Conservation (phyloP, 2,113 vertebrate genomes). For the Prunella fulvescens region DNA sequence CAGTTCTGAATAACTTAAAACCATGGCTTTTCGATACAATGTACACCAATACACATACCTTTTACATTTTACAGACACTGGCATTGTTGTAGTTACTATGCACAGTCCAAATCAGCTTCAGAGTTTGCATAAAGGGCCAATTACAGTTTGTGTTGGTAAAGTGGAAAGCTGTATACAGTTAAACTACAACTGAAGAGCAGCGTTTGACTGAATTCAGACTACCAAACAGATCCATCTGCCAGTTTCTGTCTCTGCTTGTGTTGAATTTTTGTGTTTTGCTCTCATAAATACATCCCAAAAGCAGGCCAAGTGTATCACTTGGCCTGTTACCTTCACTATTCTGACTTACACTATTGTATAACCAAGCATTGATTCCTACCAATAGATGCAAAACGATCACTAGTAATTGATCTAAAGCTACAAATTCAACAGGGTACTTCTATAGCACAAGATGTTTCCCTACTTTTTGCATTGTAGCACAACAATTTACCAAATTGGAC, state of each 20-base stretch:
- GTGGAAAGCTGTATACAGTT: constrained; percentile 25
- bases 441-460: constrained; percentile 81
- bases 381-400: constrained; percentile 69
- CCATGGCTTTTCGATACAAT: constrained; percentile 57
- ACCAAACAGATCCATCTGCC: constrained; percentile 63
- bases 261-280: constrained; percentile 68
- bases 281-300: constrained; percentile 57
- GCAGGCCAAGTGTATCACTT: constrained; percentile 68
- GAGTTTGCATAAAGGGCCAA: constrained; percentile 54
- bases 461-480: constrained; percentile 75
- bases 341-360: constrained; percentile 68
- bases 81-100: constrained; percentile 73
- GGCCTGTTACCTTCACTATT: constrained; percentile 54
- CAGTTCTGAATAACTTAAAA: constrained; percentile 66
- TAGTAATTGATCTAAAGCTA: constrained; percentile 74
- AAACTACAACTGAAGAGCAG: constrained; percentile 32
- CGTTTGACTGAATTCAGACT: constrained; percentile 54
- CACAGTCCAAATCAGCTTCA: constrained; percentile 61
- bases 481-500: constrained; percentile 79
- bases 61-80: constrained; percentile 69
- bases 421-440: constrained; percentile 81
- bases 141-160: constrained; percentile 38
- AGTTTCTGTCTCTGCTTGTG: constrained; percentile 67
- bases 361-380: constrained; percentile 73
- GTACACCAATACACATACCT: constrained; percentile 59